Evolutionary conservation across 2,888 invertebrate genomes (phyloP).

Genomic region (Trichogramma dendrolimi): DNA sequence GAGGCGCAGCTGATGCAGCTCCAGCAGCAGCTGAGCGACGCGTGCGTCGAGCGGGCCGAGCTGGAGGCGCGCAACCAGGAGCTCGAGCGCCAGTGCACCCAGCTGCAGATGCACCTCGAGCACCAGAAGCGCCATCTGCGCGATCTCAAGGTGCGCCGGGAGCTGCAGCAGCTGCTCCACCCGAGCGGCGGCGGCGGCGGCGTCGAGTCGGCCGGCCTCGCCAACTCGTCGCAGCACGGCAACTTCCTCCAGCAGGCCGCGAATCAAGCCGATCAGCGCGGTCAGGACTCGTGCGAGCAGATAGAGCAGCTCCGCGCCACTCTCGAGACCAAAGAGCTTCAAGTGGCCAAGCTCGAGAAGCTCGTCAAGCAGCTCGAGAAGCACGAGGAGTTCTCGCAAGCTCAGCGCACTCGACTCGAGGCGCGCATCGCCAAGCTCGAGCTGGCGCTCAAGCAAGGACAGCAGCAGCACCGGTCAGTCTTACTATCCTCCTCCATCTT

Average conservation of each 20-base stretch:
- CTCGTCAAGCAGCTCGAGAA: slow-evolving; percentile 58
- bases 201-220: not conserved
- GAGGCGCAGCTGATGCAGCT: slow-evolving; percentile 35
- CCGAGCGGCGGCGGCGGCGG: not conserved
- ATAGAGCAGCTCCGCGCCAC: slow-evolving; percentile 56
- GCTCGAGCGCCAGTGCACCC: slow-evolving; percentile 53
- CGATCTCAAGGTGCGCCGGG: slow-evolving; percentile 61
- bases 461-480: slow-evolving; percentile 44
- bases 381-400: slow-evolving; percentile 58
- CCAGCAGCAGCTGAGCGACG: slow-evolving; percentile 52
- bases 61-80: slow-evolving; percentile 54
- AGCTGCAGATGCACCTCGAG: slow-evolving; percentile 59
- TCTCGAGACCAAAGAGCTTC: slow-evolving; percentile 57
- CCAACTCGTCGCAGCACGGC: not conserved
- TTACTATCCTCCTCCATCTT: not conserved
- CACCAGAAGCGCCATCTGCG: slow-evolving; percentile 53
- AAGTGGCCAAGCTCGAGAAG: slow-evolving; percentile 58
- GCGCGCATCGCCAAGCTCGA: slow-evolving; percentile 59
- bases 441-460: slow-evolving; percentile 50
- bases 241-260: not conserved
- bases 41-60: slow-evolving; percentile 54
- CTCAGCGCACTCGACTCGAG: slow-evolving; percentile 59
- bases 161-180: slow-evolving; percentile 44
- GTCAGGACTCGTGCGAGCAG: slow-evolving; percentile 54
- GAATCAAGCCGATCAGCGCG: slow-evolving; percentile 52